Conservation (phyloP, 2,113 vertebrate species). For the Pollimyrus isidori region DNA sequence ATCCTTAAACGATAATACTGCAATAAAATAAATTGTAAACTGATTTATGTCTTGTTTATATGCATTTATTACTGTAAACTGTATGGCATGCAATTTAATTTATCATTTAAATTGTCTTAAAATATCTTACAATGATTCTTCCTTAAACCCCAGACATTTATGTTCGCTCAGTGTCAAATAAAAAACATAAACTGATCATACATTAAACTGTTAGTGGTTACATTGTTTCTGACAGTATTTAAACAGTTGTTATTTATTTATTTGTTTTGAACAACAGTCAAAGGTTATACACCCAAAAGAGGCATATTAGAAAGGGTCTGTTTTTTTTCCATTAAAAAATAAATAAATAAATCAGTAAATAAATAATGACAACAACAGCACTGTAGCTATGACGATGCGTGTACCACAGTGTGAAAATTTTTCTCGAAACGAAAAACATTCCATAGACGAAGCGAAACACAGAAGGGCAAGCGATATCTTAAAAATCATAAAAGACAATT, state of each 20-base stretch:
- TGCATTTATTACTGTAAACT: conserved; percentile 11
- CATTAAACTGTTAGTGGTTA: conserved; percentile 13
- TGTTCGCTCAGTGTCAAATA: neutral
- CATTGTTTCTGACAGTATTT: neutral
- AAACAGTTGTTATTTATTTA: neutral
- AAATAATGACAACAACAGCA: neutral
- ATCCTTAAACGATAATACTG: neutral
- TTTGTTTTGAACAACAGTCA: conserved; percentile 2
- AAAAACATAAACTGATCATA: conserved; percentile 8
- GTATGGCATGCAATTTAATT: conserved; percentile 17
- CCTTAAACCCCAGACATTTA: neutral
- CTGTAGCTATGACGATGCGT: conserved; percentile 14
- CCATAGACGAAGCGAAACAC: neutral
- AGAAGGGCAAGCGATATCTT: conserved; percentile 1
- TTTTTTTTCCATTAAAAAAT: neutral
- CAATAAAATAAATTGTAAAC: conserved; percentile 8
- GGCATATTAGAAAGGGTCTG: neutral
- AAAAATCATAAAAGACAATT: conserved; percentile 17
- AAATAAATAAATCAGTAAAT: neutral
- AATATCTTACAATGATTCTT: neutral
- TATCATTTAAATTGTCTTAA: neutral
- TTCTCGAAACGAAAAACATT: neutral
- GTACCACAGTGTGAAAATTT: conserved; percentile 17
- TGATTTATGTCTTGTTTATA: conserved; percentile 3
- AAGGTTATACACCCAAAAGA: conserved; percentile 16